A percentile compares a stretch with the other conserved stretches of the same genome.
phyloP scores from a whole-genome alignment of 2,888 invertebrate species.

The Aquatica leii region DNA sequence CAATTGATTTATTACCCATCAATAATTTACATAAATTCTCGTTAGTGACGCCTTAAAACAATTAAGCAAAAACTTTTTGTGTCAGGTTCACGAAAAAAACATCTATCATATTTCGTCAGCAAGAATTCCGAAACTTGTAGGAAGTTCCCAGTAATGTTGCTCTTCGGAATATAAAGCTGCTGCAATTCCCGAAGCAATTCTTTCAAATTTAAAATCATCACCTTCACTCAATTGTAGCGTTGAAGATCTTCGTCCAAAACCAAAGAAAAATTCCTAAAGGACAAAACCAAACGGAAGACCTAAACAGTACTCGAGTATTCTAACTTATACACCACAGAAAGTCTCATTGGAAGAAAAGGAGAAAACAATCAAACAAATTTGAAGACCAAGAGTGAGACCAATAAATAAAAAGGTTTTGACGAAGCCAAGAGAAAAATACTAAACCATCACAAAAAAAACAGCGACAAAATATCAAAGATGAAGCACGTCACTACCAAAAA shows the following conservation, averaged over 20 bases:
- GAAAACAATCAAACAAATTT: not conserved
- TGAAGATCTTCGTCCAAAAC: constrained; percentile 4
- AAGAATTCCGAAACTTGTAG: too few species aligned
- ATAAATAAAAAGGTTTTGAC: not conserved
- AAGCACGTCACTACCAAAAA: too few species aligned
- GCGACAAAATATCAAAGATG: not conserved
- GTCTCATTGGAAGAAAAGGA: not conserved
- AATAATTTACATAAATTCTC: too few species aligned
- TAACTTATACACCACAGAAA: not conserved
- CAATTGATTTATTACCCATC: too few species aligned
- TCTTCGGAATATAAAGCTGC: too few species aligned
- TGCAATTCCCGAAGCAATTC: too few species aligned
- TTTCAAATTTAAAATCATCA: too few species aligned
- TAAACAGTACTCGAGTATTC: not conserved
- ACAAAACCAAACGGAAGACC: not conserved
- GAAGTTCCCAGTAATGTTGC: too few species aligned
- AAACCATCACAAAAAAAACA: not conserved
- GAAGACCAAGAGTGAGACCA: not conserved
- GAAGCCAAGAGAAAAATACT: constrained; percentile 2
- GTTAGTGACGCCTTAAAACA: too few species aligned
- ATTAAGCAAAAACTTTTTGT: too few species aligned
- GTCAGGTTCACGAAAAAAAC: too few species aligned
- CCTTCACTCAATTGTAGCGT: not conserved
- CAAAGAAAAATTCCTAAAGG: not conserved
- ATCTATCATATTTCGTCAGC: too few species aligned